Percentiles rank a stretch among this genome's conserved stretches.
Conservation (phyloP, 1,140 invertebrate genomes). For the Onthophagus taurus region DNA sequence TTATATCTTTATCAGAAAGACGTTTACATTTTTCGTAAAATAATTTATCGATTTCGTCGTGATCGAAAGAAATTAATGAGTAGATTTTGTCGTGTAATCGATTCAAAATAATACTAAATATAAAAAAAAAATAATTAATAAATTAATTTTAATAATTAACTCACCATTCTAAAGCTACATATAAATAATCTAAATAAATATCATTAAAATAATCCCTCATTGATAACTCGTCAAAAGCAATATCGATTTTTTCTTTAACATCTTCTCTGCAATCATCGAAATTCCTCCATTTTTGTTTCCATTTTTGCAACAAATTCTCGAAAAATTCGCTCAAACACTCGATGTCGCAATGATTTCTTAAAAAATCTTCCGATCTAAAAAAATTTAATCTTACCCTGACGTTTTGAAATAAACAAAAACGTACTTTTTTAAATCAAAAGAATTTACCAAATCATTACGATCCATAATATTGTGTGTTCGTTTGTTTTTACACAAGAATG, state of each 20-base stretch:
- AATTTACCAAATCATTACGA: no score
- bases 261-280: constrained; percentile 1
- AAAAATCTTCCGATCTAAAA: constrained; percentile 1
- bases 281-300: background rate
- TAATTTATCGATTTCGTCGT: constrained; percentile 18
- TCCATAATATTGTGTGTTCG: no score
- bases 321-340: background rate
- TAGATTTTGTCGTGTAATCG: constrained; percentile 20
- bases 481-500: no score
- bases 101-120: constrained; percentile 23
- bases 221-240: background rate
- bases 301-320: background rate
- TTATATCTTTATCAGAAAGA: constrained; percentile 20
- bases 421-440: no score
- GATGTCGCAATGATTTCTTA: background rate
- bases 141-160: background rate
- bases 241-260: background rate
- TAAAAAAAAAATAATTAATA: background rate
- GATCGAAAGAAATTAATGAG: constrained; percentile 15
- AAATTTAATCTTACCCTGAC: no score
- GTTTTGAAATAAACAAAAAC: no score
- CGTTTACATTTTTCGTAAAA: constrained; percentile 20
- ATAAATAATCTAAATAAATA: constrained; percentile 1
- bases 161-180: constrained; percentile 2
- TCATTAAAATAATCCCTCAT: background rate